Conservation (phyloP, 2,888 invertebrate species). For the Drosophila kokeensis region DNA sequence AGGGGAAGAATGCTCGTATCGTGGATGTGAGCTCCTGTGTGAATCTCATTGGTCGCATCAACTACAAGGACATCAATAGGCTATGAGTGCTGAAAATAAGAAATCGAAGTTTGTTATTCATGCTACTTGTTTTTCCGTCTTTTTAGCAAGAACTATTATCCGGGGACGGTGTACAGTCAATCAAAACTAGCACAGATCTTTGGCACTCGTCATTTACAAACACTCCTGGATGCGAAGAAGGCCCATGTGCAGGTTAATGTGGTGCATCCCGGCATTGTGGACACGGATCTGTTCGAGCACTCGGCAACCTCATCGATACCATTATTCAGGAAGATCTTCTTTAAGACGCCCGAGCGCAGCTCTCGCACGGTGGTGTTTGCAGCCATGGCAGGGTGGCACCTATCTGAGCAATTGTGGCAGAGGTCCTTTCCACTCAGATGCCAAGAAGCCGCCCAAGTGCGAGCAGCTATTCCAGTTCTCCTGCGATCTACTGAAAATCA, state of each 20-base stretch:
- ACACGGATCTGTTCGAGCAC: constrained; percentile 92
- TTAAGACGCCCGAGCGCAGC: constrained; percentile 93
- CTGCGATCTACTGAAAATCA: constrained; percentile 87
- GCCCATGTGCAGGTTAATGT: constrained; percentile 89
- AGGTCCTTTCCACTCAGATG: constrained; percentile 86
- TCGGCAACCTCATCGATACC: constrained; percentile 88
- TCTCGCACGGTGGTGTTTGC: constrained; percentile 91
- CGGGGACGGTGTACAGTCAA: constrained; percentile 91
- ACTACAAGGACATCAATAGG: constrained; percentile 91
- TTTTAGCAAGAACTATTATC: constrained; percentile 87
- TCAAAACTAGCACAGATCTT: constrained; percentile 94
- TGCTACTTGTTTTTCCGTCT: not conserved
- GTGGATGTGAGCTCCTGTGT: constrained; percentile 95
- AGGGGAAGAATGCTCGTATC: constrained; percentile 88
- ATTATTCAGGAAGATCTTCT: constrained; percentile 88
- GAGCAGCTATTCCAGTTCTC: constrained; percentile 89
- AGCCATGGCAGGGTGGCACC: constrained; percentile 91
- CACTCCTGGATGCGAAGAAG: constrained; percentile 86
- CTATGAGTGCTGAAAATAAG: constrained; percentile 85
- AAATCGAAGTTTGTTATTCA: not conserved
- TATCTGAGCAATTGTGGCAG: constrained; percentile 92
- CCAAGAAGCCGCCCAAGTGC: constrained; percentile 87
- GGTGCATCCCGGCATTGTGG: constrained; percentile 95
- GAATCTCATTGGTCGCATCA: constrained; percentile 90
- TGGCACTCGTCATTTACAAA: constrained; percentile 87